Evolutionary conservation across 2,888 invertebrate genomes (phyloP).

Genomic region (Lottia gigantea): DNA sequence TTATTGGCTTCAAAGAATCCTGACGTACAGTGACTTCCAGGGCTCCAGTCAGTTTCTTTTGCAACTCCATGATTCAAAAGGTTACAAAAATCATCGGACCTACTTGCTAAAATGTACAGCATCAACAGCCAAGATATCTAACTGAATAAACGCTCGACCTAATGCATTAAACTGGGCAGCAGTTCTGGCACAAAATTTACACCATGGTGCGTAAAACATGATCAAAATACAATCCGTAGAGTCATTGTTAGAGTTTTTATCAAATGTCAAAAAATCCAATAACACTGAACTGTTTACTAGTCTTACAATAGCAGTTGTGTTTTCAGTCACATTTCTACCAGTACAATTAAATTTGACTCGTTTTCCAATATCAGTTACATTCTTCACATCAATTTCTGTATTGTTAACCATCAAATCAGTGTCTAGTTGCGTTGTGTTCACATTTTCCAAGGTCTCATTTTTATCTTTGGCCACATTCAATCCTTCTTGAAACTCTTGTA

Average conservation of each 20-base stretch:
- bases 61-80: not conserved
- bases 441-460: not conserved
- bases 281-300: constrained; percentile 80
- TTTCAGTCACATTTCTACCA: constrained; percentile 52
- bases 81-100: constrained; percentile 30
- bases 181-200: constrained; percentile 89
- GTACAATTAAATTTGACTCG: constrained; percentile 57
- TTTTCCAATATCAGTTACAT: constrained; percentile 45
- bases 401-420: not conserved
- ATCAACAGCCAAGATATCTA: constrained; percentile 89
- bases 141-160: constrained; percentile 85
- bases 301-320: constrained; percentile 65
- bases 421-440: not conserved
- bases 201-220: constrained; percentile 89
- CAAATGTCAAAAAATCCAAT: constrained; percentile 74
- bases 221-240: constrained; percentile 75
- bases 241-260: constrained; percentile 74
- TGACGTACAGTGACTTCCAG: too few species aligned
- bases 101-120: constrained; percentile 80
- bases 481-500: constrained; percentile 47
- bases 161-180: constrained; percentile 92
- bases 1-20: too few species aligned
- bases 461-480: constrained; percentile 16
- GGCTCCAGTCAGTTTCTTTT: not conserved
- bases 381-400: constrained; percentile 23